Conservation (phyloP, 37 sponge, comb jelly and placozoan genomes). For the Beroe forskalii region DNA sequence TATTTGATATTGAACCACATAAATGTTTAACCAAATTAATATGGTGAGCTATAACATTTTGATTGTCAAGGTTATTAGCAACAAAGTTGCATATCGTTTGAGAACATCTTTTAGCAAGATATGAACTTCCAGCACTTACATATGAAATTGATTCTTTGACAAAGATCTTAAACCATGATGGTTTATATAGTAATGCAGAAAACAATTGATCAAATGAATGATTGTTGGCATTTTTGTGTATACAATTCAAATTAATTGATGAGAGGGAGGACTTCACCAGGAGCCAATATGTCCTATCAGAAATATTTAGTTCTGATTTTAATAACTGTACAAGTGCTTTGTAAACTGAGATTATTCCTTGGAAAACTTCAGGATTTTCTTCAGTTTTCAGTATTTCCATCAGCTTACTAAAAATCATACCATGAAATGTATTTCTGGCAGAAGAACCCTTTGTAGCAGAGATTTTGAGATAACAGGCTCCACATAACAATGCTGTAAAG, state of each 20-base stretch:
- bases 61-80: neutral
- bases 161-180: slow-evolving; percentile 14
- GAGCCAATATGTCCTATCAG: slow-evolving; percentile 2
- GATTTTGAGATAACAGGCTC: neutral
- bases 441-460: neutral
- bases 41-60: slow-evolving; percentile 13
- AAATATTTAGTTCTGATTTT: neutral
- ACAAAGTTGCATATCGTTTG: neutral
- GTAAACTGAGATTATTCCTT: neutral
- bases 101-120: neutral
- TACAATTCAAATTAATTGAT: slow-evolving; percentile 1
- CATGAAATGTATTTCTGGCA: slow-evolving; percentile 51
- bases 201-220: neutral
- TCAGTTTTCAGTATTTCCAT: slow-evolving; percentile 12
- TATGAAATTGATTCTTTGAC: neutral
- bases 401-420: slow-evolving; percentile 10
- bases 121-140: neutral
- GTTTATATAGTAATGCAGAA: neutral
- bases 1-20: slow-evolving; percentile 1
- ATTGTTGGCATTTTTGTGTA: neutral
- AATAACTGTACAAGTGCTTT: neutral
- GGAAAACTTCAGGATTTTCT: neutral
- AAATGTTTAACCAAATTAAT: neutral
- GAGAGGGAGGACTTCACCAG: neutral
- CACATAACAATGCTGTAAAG: neutral